Evolutionary conservation across 2,113 vertebrate genomes (phyloP), one percentile per base, ranked within the genome.

Genomic region (Dolichallabes microphthalmus): DNA sequence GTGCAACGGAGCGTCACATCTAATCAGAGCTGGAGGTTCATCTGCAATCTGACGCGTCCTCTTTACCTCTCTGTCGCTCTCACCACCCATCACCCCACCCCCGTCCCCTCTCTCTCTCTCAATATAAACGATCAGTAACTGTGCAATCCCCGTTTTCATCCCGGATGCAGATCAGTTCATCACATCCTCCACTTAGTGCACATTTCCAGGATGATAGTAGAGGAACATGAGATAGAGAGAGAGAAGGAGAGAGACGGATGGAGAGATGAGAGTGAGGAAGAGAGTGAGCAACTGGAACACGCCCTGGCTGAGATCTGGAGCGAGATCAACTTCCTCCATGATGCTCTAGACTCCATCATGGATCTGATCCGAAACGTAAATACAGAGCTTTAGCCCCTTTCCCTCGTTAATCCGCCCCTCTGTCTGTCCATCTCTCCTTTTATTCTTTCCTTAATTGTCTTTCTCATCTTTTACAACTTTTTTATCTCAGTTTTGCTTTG

Each of bases 301-400:
- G 77, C 87, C 5, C 84, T 91, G 45, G 61, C 87, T 3, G 89
- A 89, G 55, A 91, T 91, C 83, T 91, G 89, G 89, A 90, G 76
- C 5, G 86, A 90, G 77, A 88, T 91, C 52, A 86, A 88, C 75
- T 88, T 86, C 81, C 89, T 90, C 64, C 86, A 88, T 82, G 84
- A 89, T 69, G 80, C 86, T 77, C 58, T 91, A 25, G 88, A 86
- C 20, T 83, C 80, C 27, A 61, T 87, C 82, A 83, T 90, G 91
- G 91, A 92, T 53, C 58, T 80, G 17, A 89, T 89, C 25, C 87
- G 39, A 83, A 88, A 88, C 25, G 89, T 92, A 92, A 89, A 87
- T 87, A 74, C 76, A 30, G 64, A 66, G 17, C 32, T 78, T 78
- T 35, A 52, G 57, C 2, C 2, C n/a, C 25, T 68, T 77, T 69